Evolutionary conservation across 2,797 vertebrate species (phyloP).

Genomic region (Meda fulgida): DNA sequence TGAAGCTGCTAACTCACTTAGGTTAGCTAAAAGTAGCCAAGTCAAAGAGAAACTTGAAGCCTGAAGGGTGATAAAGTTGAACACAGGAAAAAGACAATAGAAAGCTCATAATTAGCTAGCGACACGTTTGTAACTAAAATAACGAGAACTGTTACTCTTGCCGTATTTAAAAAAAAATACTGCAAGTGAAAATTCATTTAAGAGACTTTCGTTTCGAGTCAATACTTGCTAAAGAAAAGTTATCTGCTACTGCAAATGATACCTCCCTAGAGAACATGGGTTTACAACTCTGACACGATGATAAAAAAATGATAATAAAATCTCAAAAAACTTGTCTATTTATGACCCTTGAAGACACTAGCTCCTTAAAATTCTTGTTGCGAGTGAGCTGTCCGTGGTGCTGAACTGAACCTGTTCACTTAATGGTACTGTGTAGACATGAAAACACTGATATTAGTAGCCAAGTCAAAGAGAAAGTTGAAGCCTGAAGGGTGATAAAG

Average conservation of each 20-base stretch:
- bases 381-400: conserved; percentile 31
- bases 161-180: conserved; percentile 13
- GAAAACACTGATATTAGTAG: conserved; percentile 16
- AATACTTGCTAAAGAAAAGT: conserved; percentile 23
- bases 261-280: not conserved
- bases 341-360: not conserved
- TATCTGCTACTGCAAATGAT: not conserved
- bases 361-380: not conserved
- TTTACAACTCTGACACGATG: not conserved
- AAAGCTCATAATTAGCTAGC: conserved; percentile 46
- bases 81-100: conserved; percentile 42
- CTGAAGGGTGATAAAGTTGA: conserved; percentile 50
- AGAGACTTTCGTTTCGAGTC: conserved; percentile 42
- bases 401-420: conserved; percentile 32
- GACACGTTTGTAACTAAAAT: conserved; percentile 1
- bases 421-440: not conserved
- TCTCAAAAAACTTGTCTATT: not conserved
- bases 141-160: not conserved
- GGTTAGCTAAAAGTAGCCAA: conserved; percentile 57
- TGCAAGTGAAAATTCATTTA: conserved; percentile 10
- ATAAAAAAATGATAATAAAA: not conserved
- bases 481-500: conserved; percentile 52
- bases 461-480: conserved; percentile 44
- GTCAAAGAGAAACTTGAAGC: conserved; percentile 49
- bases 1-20: conserved; percentile 45